A percentile compares a stretch with the other conserved stretches of the same genome.
phyloP scores from a whole-genome alignment of 2,113 vertebrate genomes.

The Piprites chloris region DNA sequence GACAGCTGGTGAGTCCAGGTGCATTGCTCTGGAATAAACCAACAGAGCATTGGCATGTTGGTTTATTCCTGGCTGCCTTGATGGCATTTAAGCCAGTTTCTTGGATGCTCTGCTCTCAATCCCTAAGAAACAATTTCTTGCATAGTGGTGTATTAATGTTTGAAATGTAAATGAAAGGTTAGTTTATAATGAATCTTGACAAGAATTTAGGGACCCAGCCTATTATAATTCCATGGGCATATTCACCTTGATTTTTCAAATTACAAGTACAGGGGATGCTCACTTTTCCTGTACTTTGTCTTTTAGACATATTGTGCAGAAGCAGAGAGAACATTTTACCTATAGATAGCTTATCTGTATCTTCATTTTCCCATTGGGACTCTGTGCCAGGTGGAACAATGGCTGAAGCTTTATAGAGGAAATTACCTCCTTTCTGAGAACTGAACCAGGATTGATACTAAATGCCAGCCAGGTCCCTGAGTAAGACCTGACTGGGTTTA shows the following conservation, averaged over 20 bases:
- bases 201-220: not conserved
- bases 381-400: not conserved
- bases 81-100: not conserved
- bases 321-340: not conserved
- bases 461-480: not conserved
- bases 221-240: not conserved
- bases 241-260: not conserved
- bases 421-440: not conserved
- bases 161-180: not conserved
- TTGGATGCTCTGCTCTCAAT: not conserved
- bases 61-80: not conserved
- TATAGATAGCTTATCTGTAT: not conserved
- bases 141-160: not conserved
- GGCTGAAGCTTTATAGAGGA: not conserved
- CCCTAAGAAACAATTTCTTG: not conserved
- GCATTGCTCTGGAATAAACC: not conserved
- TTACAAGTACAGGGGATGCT: not conserved
- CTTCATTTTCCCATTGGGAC: not conserved
- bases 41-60: not conserved
- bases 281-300: not conserved
- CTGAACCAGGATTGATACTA: not conserved
- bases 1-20: slow-evolving; percentile 20
- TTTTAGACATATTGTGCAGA: not conserved
- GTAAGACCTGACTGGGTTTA: not conserved
- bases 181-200: not conserved